A percentile compares a stretch with the other conserved stretches of the same genome.
Evolutionary conservation across 2,113 vertebrate genomes (phyloP).

Genomic region (Platysternon megacephalum): DNA sequence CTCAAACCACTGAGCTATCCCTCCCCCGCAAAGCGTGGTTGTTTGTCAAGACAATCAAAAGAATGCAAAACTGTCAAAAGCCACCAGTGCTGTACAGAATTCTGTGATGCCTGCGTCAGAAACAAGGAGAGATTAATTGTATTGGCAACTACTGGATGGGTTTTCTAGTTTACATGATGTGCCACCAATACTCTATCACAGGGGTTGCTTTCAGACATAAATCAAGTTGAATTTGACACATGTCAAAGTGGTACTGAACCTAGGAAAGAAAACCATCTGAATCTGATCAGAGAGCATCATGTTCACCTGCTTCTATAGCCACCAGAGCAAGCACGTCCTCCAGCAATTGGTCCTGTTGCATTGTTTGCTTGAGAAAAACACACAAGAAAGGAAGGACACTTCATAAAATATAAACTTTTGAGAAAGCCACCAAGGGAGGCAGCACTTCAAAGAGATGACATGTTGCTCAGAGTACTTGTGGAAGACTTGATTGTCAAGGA

Average conservation of each 20-base stretch:
- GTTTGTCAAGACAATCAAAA: background rate
- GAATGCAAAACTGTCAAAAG: background rate
- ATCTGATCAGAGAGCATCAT: background rate
- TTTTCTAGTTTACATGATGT: background rate
- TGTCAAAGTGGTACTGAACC: background rate
- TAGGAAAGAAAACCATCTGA: background rate
- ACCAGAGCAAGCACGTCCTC: background rate
- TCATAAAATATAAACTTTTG: background rate
- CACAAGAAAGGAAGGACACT: background rate
- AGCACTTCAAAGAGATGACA: background rate
- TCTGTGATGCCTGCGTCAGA: background rate
- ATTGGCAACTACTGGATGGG: background rate
- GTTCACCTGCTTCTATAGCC: background rate
- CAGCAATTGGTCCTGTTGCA: background rate
- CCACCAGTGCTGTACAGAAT: background rate
- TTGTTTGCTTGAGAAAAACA: background rate
- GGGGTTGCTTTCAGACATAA: background rate
- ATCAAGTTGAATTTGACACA: background rate
- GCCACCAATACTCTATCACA: background rate
- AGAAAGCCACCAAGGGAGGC: background rate
- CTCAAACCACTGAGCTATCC: too few species aligned
- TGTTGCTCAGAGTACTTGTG: background rate
- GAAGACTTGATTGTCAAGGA: background rate
- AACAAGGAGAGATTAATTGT: background rate
- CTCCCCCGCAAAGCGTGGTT: too few species aligned